A percentile compares a stretch with the other conserved stretches of the same genome.
Conservation (phyloP, 2,888 invertebrate species). For the Drosophila atripex region DNA sequence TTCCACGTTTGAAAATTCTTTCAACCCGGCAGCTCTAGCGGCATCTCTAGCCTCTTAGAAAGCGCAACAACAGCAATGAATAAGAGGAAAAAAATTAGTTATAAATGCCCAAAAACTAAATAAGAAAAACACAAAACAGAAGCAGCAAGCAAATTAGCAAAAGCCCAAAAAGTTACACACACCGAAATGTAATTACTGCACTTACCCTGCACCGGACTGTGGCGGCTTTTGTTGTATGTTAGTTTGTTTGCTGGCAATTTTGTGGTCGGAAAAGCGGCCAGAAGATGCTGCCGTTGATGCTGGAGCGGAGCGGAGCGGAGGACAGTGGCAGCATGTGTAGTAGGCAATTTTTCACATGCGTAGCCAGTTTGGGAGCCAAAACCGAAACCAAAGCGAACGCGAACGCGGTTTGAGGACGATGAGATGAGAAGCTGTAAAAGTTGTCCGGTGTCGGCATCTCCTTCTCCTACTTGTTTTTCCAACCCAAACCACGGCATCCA, state of each 20-base stretch:
- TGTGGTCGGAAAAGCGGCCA: conserved; percentile 34
- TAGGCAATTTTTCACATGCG: conserved; percentile 78
- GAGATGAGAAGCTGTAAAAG: conserved; percentile 64
- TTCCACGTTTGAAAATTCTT: conserved; percentile 66
- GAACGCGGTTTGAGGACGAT: conserved; percentile 15
- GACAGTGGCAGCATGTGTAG: conserved; percentile 39
- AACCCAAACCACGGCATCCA: conserved; percentile 7
- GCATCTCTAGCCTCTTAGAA: not conserved
- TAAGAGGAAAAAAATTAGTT: conserved; percentile 56
- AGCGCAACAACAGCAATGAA: not conserved
- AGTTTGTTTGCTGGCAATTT: conserved; percentile 10
- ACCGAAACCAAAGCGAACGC: conserved; percentile 18
- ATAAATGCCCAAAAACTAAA: conserved; percentile 74
- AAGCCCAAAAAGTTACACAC: conserved; percentile 48
- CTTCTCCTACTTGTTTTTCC: conserved; percentile 44
- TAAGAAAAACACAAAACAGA: conserved; percentile 67
- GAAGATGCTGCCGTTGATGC: conserved; percentile 4
- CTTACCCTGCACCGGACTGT: conserved; percentile 30
- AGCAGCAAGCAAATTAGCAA: conserved; percentile 74
- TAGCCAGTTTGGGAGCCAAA: conserved; percentile 66
- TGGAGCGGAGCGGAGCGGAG: conserved; percentile 10
- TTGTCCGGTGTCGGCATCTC: conserved; percentile 56
- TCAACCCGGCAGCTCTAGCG: conserved; percentile 19
- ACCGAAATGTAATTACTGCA: conserved; percentile 74
- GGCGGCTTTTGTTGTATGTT: conserved; percentile 48